A percentile compares a stretch with the other conserved stretches of the same genome.
phyloP scores from a whole-genome alignment of 2,797 vertebrate species.

The Loriculus beryllinus region DNA sequence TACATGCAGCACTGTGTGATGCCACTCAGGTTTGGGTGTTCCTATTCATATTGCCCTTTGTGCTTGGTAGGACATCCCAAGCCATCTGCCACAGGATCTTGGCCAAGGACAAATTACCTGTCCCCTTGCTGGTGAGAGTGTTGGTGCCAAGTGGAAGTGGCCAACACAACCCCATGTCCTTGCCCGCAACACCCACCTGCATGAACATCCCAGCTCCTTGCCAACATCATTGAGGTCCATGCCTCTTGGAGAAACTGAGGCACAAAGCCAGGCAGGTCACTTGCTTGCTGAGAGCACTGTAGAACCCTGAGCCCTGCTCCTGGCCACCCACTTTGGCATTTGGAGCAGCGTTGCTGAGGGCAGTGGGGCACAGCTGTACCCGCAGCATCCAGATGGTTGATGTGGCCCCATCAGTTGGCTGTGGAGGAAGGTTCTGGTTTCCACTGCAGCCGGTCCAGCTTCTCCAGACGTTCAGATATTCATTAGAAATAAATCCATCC shows the following conservation, averaged over 20 bases:
- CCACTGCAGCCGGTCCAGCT: slow-evolving; percentile 36
- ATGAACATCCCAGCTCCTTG: background rate
- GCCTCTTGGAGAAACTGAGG: background rate
- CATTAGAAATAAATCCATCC: slow-evolving; percentile 39
- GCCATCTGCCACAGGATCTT: background rate
- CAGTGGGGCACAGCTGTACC: background rate
- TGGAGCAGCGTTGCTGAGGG: background rate
- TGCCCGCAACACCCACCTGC: background rate
- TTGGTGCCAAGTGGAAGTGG: rapidly evolving
- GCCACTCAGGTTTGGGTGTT: background rate
- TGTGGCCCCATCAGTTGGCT: rapidly evolving
- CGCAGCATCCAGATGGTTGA: background rate
- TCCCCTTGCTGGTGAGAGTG: rapidly evolving
- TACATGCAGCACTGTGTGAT: rapidly evolving
- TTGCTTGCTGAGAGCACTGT: rapidly evolving
- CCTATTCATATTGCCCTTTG: background rate
- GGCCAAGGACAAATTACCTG: background rate
- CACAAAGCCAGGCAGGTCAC: background rate
- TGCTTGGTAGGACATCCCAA: background rate
- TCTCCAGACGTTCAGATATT: background rate
- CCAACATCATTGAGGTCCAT: background rate
- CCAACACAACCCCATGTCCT: rapidly evolving
- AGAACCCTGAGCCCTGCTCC: background rate
- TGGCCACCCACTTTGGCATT: background rate
- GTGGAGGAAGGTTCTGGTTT: background rate